These are phyloP conservation scores for Eurois occulta DNA, from an alignment of 2,888 invertebrate genomes.

Conservation along the genomic window DNA sequence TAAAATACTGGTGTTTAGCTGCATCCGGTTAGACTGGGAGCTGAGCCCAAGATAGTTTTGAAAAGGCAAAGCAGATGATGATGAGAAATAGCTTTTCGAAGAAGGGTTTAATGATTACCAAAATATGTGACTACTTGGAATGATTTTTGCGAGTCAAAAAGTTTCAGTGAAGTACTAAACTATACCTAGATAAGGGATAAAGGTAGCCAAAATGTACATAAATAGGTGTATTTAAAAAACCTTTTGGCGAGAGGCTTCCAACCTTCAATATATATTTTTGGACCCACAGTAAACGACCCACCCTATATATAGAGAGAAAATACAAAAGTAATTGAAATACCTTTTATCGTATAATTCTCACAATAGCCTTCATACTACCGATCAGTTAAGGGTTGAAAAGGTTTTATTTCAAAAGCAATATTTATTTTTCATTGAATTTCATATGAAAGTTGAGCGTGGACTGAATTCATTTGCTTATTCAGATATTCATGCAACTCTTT, in stretches of 20 bases:
- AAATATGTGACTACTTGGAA: not conserved
- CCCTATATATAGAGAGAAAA: not conserved
- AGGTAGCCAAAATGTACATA: not conserved
- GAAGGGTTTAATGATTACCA: not conserved
- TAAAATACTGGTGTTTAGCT: no score
- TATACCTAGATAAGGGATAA: not conserved
- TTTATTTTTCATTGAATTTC: slow-evolving; percentile 56
- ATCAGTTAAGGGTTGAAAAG: slow-evolving; percentile 34
- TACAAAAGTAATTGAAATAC: slow-evolving; percentile 21
- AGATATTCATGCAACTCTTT: slow-evolving; percentile 57
- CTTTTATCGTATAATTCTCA: slow-evolving; percentile 7
- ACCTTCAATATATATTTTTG: slow-evolving; percentile 1
- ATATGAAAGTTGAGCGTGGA: slow-evolving; percentile 44
- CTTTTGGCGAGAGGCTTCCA: not conserved
- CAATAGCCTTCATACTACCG: slow-evolving; percentile 15
- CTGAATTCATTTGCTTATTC: slow-evolving; percentile 57
- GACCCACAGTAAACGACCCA: not conserved
- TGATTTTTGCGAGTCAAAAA: not conserved
- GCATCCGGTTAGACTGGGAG: no score
- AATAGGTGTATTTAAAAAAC: not conserved
- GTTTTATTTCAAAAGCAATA: slow-evolving; percentile 50
- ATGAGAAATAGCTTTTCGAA: not conserved
- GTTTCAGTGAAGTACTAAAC: not conserved
- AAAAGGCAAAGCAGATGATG: no score
- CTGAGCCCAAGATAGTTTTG: no score